phyloP scores from a whole-genome alignment of 2,797 vertebrate genomes.

The Psittacula echo region DNA sequence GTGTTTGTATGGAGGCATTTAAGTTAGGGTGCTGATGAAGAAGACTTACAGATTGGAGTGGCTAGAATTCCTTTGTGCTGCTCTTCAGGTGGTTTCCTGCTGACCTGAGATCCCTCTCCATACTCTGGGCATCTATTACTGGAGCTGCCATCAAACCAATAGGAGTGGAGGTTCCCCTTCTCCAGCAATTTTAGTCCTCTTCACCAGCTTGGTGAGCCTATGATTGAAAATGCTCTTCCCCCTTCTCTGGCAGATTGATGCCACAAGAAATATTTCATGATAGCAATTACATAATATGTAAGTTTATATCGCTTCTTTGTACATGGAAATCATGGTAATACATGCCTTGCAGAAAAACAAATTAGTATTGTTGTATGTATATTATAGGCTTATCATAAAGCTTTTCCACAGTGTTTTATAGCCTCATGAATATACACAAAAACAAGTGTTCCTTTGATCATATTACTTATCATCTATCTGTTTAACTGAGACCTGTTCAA shows the following conservation, averaged over 20 bases:
- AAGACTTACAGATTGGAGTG: neutral
- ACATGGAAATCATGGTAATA: neutral
- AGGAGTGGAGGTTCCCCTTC: neutral
- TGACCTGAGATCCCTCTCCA: neutral
- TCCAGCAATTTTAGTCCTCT: neutral
- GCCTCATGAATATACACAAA: neutral
- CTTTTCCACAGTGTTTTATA: constrained; percentile 2
- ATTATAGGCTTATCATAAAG: neutral
- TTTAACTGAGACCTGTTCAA: constrained; percentile 14
- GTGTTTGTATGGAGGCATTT: neutral
- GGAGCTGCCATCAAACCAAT: neutral
- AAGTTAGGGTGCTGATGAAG: neutral
- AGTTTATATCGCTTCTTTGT: neutral
- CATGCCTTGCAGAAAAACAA: neutral
- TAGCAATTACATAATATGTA: neutral
- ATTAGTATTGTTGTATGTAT: neutral
- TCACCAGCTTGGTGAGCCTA: neutral
- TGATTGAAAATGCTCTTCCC: neutral
- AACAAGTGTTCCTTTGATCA: constrained; percentile 5
- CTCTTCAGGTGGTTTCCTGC: neutral
- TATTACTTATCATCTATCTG: neutral
- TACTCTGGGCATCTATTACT: neutral
- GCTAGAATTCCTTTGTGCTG: neutral
- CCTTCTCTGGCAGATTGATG: neutral
- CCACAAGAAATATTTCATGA: neutral